Conservation (phyloP, 2,797 vertebrate genomes). For the Erethizon dorsatum region DNA sequence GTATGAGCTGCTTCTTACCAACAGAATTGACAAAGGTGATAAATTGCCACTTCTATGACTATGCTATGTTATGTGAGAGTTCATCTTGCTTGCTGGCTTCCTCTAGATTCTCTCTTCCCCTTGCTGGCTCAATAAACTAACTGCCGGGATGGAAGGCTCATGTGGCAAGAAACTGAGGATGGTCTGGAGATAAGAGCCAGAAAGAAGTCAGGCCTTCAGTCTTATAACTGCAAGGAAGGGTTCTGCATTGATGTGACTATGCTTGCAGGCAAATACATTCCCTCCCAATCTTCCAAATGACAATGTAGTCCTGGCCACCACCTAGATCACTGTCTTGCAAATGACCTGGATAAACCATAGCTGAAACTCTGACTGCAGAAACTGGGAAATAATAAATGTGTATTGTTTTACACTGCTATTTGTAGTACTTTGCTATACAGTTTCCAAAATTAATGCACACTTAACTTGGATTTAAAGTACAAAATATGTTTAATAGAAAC, state of each 20-base stretch:
- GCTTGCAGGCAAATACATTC: not conserved
- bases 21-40: not conserved
- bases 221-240: not conserved
- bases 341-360: not conserved
- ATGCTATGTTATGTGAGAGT: not conserved
- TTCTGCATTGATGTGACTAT: not conserved
- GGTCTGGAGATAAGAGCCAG: not conserved
- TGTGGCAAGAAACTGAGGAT: not conserved
- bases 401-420: not conserved
- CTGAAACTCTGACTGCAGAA: not conserved
- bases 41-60: not conserved
- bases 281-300: not conserved
- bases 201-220: not conserved
- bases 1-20: not conserved
- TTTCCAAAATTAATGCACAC: not conserved
- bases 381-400: not conserved
- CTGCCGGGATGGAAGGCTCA: not conserved
- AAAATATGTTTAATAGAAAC: not conserved
- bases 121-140: not conserved
- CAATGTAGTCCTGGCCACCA: not conserved
- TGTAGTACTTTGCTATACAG: not conserved
- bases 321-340: not conserved
- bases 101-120: not conserved
- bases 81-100: not conserved
- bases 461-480: conserved; percentile 14